phyloP scores from a whole-genome alignment of 2,888 invertebrate genomes.

The Latrodectus elegans region DNA sequence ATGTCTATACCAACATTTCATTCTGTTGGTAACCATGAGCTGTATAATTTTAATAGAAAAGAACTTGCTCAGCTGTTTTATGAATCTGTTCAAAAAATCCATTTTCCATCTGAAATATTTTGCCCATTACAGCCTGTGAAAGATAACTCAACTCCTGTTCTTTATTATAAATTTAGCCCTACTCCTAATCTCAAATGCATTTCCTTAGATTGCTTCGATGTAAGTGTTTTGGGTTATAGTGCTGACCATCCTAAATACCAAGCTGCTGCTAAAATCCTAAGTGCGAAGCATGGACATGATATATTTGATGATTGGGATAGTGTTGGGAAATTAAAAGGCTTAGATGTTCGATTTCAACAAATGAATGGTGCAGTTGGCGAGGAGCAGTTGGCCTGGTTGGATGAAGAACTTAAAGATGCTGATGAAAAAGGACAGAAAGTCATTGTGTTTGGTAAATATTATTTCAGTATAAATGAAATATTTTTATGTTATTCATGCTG shows the following conservation, averaged over 20 bases:
- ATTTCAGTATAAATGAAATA: too few species aligned
- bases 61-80: conserved; percentile 71
- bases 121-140: conserved; percentile 27
- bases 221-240: conserved; percentile 73
- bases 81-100: conserved; percentile 60
- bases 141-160: conserved; percentile 16
- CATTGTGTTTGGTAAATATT: conserved; percentile 73
- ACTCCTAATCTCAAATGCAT: conserved; percentile 73
- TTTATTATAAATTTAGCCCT: conserved; percentile 74
- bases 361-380: conserved; percentile 75
- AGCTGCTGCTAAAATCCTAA: conserved; percentile 72
- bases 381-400: conserved; percentile 75
- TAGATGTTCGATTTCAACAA: conserved; percentile 73
- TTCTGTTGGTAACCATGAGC: conserved; percentile 75
- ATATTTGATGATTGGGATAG: conserved; percentile 73
- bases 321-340: conserved; percentile 72
- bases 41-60: conserved; percentile 74
- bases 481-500: too few species aligned
- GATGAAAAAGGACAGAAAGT: conserved; percentile 73
- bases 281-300: conserved; percentile 73
- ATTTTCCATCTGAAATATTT: conserved; percentile 55
- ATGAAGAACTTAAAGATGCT: conserved; percentile 72
- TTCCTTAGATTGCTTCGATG: conserved; percentile 75
- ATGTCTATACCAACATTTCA: conserved; percentile 72
- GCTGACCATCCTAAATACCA: conserved; percentile 71